Evolutionary conservation across 1,140 invertebrate genomes (phyloP).

Genomic region (Brachionus asplanchnoidis): DNA sequence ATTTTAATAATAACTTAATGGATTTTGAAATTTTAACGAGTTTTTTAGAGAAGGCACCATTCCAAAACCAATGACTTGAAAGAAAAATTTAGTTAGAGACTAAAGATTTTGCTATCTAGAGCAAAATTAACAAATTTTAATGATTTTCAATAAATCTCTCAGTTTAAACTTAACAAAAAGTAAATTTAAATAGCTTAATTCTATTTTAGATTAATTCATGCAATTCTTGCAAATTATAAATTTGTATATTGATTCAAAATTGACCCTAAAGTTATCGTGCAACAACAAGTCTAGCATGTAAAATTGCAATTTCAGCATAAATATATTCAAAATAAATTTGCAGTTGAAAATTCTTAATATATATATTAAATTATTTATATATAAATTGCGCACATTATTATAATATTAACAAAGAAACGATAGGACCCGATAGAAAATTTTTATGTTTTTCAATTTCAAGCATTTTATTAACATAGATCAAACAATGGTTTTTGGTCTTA

Average conservation of each 20-base stretch:
- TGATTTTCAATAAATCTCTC: not conserved
- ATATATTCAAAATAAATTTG: not conserved
- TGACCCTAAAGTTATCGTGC: not conserved
- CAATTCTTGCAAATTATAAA: not conserved
- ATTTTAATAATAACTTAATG: too few species aligned
- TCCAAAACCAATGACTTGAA: too few species aligned
- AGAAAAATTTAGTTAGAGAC: not conserved
- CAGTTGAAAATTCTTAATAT: not conserved
- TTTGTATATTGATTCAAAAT: not conserved
- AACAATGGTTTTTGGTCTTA: not conserved
- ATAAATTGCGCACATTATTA: constrained; percentile 35
- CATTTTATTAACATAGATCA: constrained; percentile 27
- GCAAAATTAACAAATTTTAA: not conserved
- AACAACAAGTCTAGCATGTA: not conserved
- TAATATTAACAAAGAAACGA: constrained; percentile 22
- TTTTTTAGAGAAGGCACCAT: too few species aligned
- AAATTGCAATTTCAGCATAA: not conserved
- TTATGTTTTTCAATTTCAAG: not conserved
- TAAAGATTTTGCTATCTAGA: not conserved
- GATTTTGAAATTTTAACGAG: too few species aligned
- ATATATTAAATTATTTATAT: not conserved
- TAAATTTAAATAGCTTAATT: not conserved
- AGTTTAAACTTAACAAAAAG: not conserved
- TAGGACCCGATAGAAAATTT: not conserved
- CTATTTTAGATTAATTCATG: not conserved